These are phyloP conservation scores for Mormyrus hasselquistii DNA, from an alignment of 2,797 vertebrate genomes.

Conservation along the genomic window DNA sequence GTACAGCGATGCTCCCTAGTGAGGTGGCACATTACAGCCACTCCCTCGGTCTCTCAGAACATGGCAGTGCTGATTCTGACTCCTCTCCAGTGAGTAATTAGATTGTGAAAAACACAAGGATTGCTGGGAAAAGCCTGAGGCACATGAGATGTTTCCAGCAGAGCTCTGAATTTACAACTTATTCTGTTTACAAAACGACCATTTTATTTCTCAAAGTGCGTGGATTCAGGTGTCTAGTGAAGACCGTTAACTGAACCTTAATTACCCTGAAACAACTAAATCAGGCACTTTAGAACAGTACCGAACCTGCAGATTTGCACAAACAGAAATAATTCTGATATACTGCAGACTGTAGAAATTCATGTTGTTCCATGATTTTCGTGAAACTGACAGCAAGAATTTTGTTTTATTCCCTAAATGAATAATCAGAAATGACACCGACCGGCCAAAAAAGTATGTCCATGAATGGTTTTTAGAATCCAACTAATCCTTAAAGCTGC, in stretches of 20 bases:
- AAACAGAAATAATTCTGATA: slow-evolving; percentile 2
- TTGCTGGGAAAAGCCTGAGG: slow-evolving; percentile 32
- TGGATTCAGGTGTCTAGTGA: neutral
- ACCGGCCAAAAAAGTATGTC: neutral
- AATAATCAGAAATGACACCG: neutral
- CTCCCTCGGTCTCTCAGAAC: slow-evolving; percentile 21
- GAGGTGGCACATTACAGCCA: slow-evolving; percentile 7
- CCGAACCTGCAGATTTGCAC: neutral
- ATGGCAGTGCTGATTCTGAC: slow-evolving; percentile 35
- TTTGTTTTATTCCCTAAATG: neutral
- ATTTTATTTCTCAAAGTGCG: neutral
- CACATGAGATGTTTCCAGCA: slow-evolving; percentile 26
- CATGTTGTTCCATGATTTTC: neutral
- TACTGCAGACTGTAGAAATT: neutral
- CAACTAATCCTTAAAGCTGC: neutral
- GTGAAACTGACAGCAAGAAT: neutral
- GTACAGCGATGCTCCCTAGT: slow-evolving; percentile 17
- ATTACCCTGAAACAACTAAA: neutral
- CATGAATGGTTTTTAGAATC: neutral
- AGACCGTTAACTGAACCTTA: neutral
- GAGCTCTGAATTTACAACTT: slow-evolving; percentile 19
- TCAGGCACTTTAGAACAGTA: neutral
- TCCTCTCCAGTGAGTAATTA: slow-evolving; percentile 36
- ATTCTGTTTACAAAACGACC: slow-evolving; percentile 16
- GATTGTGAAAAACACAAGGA: slow-evolving; percentile 37